Conservation (phyloP, 2,888 invertebrate species). For the Thera obeliscata region DNA sequence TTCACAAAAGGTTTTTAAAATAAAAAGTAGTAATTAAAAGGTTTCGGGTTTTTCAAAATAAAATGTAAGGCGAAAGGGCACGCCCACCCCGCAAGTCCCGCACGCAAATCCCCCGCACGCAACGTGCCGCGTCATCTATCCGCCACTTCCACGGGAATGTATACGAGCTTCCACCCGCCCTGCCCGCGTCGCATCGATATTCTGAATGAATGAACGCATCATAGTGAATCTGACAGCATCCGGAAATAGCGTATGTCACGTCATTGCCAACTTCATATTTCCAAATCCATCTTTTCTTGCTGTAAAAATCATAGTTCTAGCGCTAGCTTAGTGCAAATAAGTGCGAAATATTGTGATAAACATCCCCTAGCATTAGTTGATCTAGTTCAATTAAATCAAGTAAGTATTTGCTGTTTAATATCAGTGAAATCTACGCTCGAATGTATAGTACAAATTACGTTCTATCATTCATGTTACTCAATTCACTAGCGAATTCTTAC, state of each 20-base stretch:
- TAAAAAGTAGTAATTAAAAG: too few species aligned
- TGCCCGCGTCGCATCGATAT: too few species aligned
- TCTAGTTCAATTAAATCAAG: constrained; percentile 79
- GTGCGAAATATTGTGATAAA: constrained; percentile 79
- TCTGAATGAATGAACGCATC: constrained; percentile 40
- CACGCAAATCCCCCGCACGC: too few species aligned
- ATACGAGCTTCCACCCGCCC: too few species aligned
- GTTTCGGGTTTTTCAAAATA: too few species aligned
- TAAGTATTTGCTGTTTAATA: constrained; percentile 65
- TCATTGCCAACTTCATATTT: constrained; percentile 79
- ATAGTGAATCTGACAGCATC: constrained; percentile 55
- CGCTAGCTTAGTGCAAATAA: constrained; percentile 75
- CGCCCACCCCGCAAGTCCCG: too few species aligned
- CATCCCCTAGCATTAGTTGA: constrained; percentile 75
- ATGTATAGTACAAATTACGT: constrained; percentile 74
- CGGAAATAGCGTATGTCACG: constrained; percentile 80
- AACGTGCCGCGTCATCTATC: too few species aligned
- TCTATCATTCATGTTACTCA: constrained; percentile 79
- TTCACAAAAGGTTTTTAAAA: too few species aligned
- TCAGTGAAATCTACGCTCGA: constrained; percentile 54
- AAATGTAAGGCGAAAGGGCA: too few species aligned
- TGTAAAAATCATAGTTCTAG: constrained; percentile 71
- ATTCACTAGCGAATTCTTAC: constrained; percentile 69
- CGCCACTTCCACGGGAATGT: too few species aligned
- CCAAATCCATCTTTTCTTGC: constrained; percentile 60